Conservation (phyloP, 2,888 invertebrate genomes). For the Brachycybe producta region DNA sequence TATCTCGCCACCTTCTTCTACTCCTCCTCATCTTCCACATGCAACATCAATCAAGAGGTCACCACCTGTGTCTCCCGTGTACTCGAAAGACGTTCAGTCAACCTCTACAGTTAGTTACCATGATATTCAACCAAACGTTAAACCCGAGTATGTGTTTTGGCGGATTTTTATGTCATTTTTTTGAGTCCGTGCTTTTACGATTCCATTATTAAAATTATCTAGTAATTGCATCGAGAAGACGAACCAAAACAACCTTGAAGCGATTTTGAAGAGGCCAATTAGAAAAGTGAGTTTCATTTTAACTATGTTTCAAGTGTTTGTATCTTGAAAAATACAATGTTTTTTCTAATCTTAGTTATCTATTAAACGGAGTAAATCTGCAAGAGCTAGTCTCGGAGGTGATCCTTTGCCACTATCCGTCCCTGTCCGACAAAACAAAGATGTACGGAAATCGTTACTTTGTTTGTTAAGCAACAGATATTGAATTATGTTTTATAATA, state of each 20-base stretch:
- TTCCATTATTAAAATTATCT: neutral
- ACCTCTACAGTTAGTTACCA: neutral
- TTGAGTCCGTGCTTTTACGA: too few species aligned
- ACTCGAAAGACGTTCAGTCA: too few species aligned
- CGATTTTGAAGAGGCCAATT: constrained; percentile 11
- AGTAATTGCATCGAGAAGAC: neutral
- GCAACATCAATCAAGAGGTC: neutral
- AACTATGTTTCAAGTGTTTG: neutral
- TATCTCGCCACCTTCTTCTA: neutral
- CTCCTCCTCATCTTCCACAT: neutral
- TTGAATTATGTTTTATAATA: constrained; percentile 4
- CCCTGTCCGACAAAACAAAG: constrained; percentile 8
- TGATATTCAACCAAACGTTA: neutral
- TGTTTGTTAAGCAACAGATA: neutral
- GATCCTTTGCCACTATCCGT: constrained; percentile 15
- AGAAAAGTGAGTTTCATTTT: constrained; percentile 8
- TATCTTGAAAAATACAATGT: neutral
- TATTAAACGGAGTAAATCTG: constrained; percentile 21
- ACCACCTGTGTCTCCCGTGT: neutral
- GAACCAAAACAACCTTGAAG: constrained; percentile 3
- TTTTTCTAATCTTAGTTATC: constrained; percentile 13
- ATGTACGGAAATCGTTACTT: neutral
- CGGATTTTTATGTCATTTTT: neutral
- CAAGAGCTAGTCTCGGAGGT: constrained; percentile 12
- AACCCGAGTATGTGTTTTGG: neutral